phyloP scores from a whole-genome alignment of 2,797 vertebrate species.

The Parotocinclus haroldoi region DNA sequence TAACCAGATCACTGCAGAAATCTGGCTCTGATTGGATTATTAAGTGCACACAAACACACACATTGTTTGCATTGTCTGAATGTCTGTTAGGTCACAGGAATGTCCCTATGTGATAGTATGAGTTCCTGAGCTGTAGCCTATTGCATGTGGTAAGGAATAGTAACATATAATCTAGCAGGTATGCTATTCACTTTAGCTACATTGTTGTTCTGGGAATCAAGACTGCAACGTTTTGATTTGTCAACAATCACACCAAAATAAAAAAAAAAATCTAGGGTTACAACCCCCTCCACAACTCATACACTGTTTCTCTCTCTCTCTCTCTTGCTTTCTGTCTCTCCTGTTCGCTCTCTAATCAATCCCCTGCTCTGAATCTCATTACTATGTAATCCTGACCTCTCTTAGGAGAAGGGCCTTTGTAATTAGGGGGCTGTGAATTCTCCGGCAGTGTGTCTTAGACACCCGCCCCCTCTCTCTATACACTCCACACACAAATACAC shows the following conservation, averaged over 20 bases:
- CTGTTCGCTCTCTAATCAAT: slow-evolving; percentile 48
- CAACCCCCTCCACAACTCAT: neutral
- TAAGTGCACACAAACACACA: too few species aligned
- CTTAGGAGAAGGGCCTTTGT: slow-evolving; percentile 43
- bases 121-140: neutral
- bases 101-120: too few species aligned
- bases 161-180: neutral
- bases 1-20: neutral
- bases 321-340: slow-evolving; percentile 33
- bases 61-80: too few species aligned
- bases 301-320: slow-evolving; percentile 3
- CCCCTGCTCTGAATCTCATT: slow-evolving; percentile 48
- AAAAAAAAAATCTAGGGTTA: neutral
- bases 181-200: neutral
- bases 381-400: slow-evolving; percentile 52
- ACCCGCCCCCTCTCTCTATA: slow-evolving; percentile 13
- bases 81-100: too few species aligned
- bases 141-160: slow-evolving; percentile 7
- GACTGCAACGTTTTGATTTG: neutral
- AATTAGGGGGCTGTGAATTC: slow-evolving; percentile 55
- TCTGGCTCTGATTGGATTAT: too few species aligned
- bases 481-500: slow-evolving; percentile 21
- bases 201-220: neutral
- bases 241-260: neutral
- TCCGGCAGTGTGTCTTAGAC: slow-evolving; percentile 38